Evolutionary conservation across 2,113 vertebrate genomes (phyloP), one percentile per base, ranked within the genome.

Genomic region (Lophochroa leadbeateri): DNA sequence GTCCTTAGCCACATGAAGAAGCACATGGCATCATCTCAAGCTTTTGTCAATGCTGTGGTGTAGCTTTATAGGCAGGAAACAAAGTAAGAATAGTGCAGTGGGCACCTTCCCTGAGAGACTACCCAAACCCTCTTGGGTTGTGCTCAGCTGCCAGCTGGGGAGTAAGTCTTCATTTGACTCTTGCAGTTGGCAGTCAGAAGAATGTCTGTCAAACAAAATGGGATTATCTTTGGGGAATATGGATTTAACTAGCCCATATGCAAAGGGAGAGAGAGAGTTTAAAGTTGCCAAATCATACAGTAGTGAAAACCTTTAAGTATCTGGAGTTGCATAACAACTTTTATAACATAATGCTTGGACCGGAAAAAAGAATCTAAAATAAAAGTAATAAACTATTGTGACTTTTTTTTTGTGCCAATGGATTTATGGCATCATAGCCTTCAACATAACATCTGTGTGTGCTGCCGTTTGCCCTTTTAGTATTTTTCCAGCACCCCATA

Each of bases 401-500:
- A 49, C 71, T 87, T 94, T 78, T 7, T 18, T 86, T 90, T 49
- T 53, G 74, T 97, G 91, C 95, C 95, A 89, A 29, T 17, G 74
- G 94, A 92, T 95, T 96, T 94, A 87, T 92, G 86, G 93, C 88
- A 85, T 61, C 86, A 25, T 83, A 79, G 52, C 33, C 37, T 33
- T 11, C 0, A 5, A 61, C 6, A 33, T 44, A 60, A 74, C 86
- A 72, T 92, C 94, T 81, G 88, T 68, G 68, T 82, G 55, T 64
- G 52, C 69, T 96, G 94, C 94, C 83, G 50, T 74, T 92, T 94
- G 94, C 77, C 95, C 75, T 97, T 88, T 91, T 85, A 89, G 83
- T 88, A 33, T 94, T 97, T 95, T 94, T 94, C 93, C 93, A 94
- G 55, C 90, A 70, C 93, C 84, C 86, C 67, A 85, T 96, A 91